These are phyloP conservation scores for Phallusia fumigata DNA, from an alignment of 23 tunicate species.

Conservation along the genomic window DNA sequence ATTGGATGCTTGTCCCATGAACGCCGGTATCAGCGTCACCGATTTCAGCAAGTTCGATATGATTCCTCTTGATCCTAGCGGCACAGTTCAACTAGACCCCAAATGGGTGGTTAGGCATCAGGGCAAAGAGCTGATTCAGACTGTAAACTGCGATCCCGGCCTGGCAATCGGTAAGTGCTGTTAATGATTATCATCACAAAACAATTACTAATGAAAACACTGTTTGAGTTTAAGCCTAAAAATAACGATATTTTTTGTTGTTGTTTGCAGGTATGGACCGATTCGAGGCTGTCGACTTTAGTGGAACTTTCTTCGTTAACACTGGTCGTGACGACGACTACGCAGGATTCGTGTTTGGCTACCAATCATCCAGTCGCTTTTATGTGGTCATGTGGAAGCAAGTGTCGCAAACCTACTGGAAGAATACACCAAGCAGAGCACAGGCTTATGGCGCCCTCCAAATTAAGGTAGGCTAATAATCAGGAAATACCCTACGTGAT, in stretches of 20 bases:
- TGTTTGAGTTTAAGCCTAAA: too few relatives aligned
- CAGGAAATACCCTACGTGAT: not conserved
- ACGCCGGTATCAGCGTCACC: conserved; percentile 56
- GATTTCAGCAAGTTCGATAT: conserved; percentile 80
- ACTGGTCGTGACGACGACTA: conserved; percentile 84
- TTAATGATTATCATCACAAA: too few relatives aligned
- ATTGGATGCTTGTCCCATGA: conserved; percentile 66
- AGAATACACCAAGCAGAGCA: conserved; percentile 42
- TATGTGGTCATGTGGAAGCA: conserved; percentile 98
- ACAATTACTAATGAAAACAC: too few relatives aligned
- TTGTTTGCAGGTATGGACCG: conserved; percentile 56
- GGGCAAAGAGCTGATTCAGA: conserved; percentile 95
- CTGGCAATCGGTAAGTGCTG: conserved; percentile 74
- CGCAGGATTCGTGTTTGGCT: conserved; percentile 98
- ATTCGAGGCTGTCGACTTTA: conserved; percentile 86
- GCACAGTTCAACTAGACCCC: conserved; percentile 86
- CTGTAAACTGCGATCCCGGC: conserved; percentile 96
- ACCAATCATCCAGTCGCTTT: conserved; percentile 85
- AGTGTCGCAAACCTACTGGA: conserved; percentile 80
- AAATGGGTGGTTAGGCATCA: conserved; percentile 77
- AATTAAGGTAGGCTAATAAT: conserved; percentile 40
- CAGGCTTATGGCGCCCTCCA: conserved; percentile 71
- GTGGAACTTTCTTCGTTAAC: conserved; percentile 91
- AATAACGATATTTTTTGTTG: not conserved
- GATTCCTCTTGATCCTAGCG: conserved; percentile 84